Evolutionary conservation across 1,140 invertebrate genomes (phyloP), one percentile per base, ranked within the genome.

Genomic region (Ceratina calcarata): DNA sequence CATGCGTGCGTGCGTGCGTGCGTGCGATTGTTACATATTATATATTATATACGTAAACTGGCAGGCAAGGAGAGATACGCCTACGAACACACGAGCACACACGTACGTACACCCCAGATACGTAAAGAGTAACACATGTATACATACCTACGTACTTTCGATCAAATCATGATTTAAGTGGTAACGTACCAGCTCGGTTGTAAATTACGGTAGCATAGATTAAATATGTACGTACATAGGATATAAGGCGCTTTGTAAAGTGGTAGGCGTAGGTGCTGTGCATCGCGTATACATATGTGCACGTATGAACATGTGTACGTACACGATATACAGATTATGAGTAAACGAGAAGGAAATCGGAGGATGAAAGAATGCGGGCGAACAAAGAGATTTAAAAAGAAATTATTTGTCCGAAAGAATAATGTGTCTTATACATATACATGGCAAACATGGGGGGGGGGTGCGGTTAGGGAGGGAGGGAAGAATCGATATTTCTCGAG

Each of bases 401-500:
- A 76, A 72, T 82, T 72, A 75, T 85, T 70, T 85, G 76, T 86
- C 80, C 80, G 81, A 79, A 65, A 62, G 55, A 86, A 88, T 83
- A 86, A 88, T 87, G 87, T 88, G 86, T 88, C 86, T 88, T 88
- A 86, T 64, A 73, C 55, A 64, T 62, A 66, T 64, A 62, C 60
- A 85, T 79, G 83, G 82, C 80, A 83, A 81, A 80, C 78, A 10
- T 7, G 10, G 37, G 37, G 37, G 6, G 37, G 37, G 37, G 10
- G 37, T 3, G 27, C 27, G 4, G 27, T 32, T 45, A 10, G 37
- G 37, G 6, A 45, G 37, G 37, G 37, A 79, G 71, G 64, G 75
- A 65, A 71, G 80, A 73, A 66, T 53, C 77, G 67, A 83, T 75
- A 74, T 79, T 73, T 75, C 81, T 80, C 73, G 32, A 58, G 45